phyloP scores from a whole-genome alignment of 2,888 invertebrate species.

The Bombylius discolor region DNA sequence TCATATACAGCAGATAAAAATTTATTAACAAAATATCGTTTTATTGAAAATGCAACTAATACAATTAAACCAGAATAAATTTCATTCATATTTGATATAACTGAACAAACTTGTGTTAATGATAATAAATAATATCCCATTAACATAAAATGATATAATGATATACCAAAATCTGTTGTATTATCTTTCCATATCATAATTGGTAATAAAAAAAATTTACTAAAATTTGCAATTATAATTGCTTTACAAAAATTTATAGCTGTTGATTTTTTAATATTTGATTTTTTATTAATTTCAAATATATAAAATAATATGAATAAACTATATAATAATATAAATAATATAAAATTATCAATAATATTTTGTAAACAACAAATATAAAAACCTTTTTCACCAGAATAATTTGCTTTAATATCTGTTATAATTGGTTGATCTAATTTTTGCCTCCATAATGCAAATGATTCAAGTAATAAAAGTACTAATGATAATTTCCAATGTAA shows the following conservation, averaged over 20 bases:
- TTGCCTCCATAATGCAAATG: slow-evolving; percentile 56
- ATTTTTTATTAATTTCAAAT: neutral
- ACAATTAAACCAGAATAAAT: neutral
- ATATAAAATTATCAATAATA: slow-evolving; percentile 30
- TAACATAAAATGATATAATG: slow-evolving; percentile 45
- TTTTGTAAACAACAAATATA: slow-evolving; percentile 44
- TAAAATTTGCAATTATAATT: slow-evolving; percentile 46
- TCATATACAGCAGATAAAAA: neutral
- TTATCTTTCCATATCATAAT: slow-evolving; percentile 47
- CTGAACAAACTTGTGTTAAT: slow-evolving; percentile 47
- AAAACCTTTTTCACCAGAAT: slow-evolving; percentile 46
- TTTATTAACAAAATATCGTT: neutral
- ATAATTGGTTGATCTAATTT: slow-evolving; percentile 20
- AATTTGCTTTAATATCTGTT: slow-evolving; percentile 31
- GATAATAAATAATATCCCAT: slow-evolving; percentile 51
- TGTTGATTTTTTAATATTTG: neutral
- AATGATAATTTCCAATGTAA: slow-evolving; percentile 73
- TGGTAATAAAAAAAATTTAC: slow-evolving; percentile 47
- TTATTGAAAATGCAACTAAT: neutral
- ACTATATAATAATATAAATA: slow-evolving; percentile 10
- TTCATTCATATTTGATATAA: neutral
- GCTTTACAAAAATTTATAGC: slow-evolving; percentile 39
- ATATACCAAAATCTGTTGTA: slow-evolving; percentile 30
- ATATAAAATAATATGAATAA: slow-evolving; percentile 2
- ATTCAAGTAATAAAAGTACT: slow-evolving; percentile 64